Percentiles rank a stretch among this genome's conserved stretches.
Evolutionary conservation across 2,113 vertebrate genomes (phyloP).

Genomic region (Spea multiplicata): DNA sequence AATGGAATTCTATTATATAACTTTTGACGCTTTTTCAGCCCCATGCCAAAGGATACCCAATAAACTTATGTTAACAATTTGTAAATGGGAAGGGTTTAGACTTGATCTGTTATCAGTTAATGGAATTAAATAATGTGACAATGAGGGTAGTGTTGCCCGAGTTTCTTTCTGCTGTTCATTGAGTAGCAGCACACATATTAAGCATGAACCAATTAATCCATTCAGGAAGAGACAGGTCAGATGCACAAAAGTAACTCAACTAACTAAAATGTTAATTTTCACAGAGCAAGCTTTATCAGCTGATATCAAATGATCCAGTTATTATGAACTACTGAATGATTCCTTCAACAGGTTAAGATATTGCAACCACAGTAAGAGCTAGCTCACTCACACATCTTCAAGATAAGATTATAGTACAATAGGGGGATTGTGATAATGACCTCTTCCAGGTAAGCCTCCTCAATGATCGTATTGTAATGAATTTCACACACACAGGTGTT

Average conservation of each 20-base stretch:
- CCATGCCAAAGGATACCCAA: no score
- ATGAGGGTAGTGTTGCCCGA: no score
- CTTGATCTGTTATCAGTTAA: background rate
- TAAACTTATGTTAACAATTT: no score
- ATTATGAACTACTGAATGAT: slow-evolving; percentile 30
- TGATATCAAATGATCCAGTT: slow-evolving; percentile 2
- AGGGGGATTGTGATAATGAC: slow-evolving; percentile 13
- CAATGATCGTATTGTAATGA: slow-evolving; percentile 6
- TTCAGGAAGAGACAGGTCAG: background rate
- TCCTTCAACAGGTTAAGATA: slow-evolving; percentile 30
- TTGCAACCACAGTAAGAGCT: slow-evolving; percentile 5
- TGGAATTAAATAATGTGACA: no score
- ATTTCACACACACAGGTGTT: slow-evolving; percentile 30
- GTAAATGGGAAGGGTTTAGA: background rate
- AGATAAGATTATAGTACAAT: slow-evolving; percentile 7
- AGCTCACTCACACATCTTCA: background rate
- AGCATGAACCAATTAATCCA: background rate
- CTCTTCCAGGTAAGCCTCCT: slow-evolving; percentile 1
- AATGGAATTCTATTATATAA: no score
- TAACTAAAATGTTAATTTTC: slow-evolving; percentile 8
- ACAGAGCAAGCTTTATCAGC: slow-evolving; percentile 7
- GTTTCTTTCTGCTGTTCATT: background rate
- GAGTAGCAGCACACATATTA: background rate
- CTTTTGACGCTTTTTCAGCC: no score
- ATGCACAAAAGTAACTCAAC: background rate